Percentiles rank a stretch among this genome's conserved stretches.
Evolutionary conservation across 2,888 invertebrate species (phyloP).

Genomic region (Esperia sulphurella): DNA sequence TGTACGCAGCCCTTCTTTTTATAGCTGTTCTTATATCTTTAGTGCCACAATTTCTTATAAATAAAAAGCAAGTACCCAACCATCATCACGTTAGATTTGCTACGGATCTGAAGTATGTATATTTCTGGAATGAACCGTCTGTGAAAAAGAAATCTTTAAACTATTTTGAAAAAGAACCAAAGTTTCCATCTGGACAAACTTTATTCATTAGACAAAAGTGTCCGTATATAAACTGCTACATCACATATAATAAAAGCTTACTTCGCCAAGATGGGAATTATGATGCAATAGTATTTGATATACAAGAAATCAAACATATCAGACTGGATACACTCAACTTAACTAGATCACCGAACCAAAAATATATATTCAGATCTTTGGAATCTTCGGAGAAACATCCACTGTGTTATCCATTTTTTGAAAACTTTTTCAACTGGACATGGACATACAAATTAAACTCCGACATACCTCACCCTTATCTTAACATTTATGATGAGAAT

Average conservation of each 20-base stretch:
- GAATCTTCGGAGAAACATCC: slow-evolving; percentile 49
- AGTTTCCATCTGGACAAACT: slow-evolving; percentile 39
- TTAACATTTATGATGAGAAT: slow-evolving; percentile 38
- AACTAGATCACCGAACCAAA: slow-evolving; percentile 42
- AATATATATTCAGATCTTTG: slow-evolving; percentile 55
- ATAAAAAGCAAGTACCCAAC: slow-evolving; percentile 4
- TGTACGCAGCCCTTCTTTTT: slow-evolving; percentile 26
- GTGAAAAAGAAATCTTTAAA: slow-evolving; percentile 16
- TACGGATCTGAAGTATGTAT: slow-evolving; percentile 61
- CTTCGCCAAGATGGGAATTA: slow-evolving; percentile 39
- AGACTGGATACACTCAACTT: slow-evolving; percentile 29
- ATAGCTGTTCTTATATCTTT: slow-evolving; percentile 32
- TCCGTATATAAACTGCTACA: slow-evolving; percentile 53
- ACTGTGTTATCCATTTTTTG: slow-evolving; percentile 45
- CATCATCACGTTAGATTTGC: slow-evolving; percentile 20
- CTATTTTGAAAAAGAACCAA: slow-evolving; percentile 14
- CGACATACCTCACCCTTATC: slow-evolving; percentile 53
- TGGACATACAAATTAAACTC: slow-evolving; percentile 67
- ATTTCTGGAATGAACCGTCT: slow-evolving; percentile 47
- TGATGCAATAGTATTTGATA: slow-evolving; percentile 56
- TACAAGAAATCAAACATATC: slow-evolving; percentile 36
- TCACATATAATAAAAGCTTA: slow-evolving; percentile 48
- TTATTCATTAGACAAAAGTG: slow-evolving; percentile 58
- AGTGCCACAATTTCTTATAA: slow-evolving; percentile 32
- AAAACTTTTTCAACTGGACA: slow-evolving; percentile 65